Evolutionary conservation across 2,113 vertebrate species (phyloP).

Genomic region (Pelusios castaneus): DNA sequence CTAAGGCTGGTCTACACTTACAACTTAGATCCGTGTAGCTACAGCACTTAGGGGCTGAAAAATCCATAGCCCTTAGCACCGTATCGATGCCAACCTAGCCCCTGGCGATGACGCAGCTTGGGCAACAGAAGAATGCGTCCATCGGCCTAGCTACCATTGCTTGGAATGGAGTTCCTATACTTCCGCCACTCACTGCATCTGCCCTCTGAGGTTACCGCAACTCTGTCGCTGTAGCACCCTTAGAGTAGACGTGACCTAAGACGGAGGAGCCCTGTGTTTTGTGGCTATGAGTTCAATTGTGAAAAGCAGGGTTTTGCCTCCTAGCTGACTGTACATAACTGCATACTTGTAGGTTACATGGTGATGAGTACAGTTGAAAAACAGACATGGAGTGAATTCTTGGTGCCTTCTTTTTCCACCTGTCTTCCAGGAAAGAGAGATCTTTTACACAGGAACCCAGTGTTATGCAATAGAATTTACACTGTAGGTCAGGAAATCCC

Average conservation of each 20-base stretch:
- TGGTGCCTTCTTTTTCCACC: fast-evolving
- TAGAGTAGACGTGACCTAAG: neutral
- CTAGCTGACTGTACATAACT: neutral
- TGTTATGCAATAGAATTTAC: neutral
- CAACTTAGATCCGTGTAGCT: neutral
- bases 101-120: neutral
- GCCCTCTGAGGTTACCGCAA: neutral
- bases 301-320: neutral
- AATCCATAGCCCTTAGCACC: neutral
- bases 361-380: neutral
- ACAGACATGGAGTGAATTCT: neutral
- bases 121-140: neutral
- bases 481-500: neutral
- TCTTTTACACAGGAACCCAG: neutral
- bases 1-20: neutral
- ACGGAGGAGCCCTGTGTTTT: neutral
- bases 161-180: neutral
- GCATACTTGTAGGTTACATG: neutral
- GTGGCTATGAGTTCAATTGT: neutral
- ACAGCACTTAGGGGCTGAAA: neutral
- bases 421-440: neutral
- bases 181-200: neutral
- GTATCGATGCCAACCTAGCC: neutral
- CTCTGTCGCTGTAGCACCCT: neutral
- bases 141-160: too few relatives aligned